Base-by-base conservation (phyloP, 2,888 invertebrate genomes). In the Pristionchus exspectatus region DNA sequence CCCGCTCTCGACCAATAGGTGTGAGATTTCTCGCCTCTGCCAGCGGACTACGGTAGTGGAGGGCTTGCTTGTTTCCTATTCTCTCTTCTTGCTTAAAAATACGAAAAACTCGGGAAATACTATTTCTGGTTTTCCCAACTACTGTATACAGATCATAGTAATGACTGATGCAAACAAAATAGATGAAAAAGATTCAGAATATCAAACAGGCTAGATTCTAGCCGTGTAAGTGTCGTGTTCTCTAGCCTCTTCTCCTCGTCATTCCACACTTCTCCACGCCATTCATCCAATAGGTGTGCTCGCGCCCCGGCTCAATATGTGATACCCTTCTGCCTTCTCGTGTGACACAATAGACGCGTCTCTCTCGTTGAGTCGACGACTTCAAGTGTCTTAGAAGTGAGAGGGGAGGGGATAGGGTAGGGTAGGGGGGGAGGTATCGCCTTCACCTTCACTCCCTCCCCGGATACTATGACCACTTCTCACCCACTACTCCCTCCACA, bases 351-450 rank as follows among this genome's bases (percentile, higher is more conserved):
- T 81, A 33, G 81, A 50, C n/a, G 50, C 44, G 44, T 50, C 44
- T 27, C 30, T 3, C n/a, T 9, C n/a, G 81, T 54, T 27, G 81
- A 81, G 27, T 81, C 81, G 81, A 81, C 81, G 81, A 44, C 44
- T 81, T 81, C 81, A 81, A 81, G 81, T 81, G 81, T 50, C 81
- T 81, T 50, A 81, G 81, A 81, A 81, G 81, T 81, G 81, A 81
- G 81, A 50, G 81, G 30, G 24, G 44, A 77, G 50, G 50, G n/a
- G 3, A 56, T 10, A 9, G 74, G 74, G 50, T 24, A 81, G 81
- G 81, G 44, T 10, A 7, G 18, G 14, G 50, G 81, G 44, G 27
- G 81, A 81, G 81, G 50, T 44, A 81, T 54, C 77, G 69, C 81
- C 81, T 81, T 54, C 50, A 81, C 81, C 81, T 81, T 54, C 77